A percentile compares a stretch with the other conserved stretches of the same genome.
These are phyloP conservation scores for Micrasema minimum DNA, from an alignment of 1,140 invertebrate species.

Conservation along the genomic window DNA sequence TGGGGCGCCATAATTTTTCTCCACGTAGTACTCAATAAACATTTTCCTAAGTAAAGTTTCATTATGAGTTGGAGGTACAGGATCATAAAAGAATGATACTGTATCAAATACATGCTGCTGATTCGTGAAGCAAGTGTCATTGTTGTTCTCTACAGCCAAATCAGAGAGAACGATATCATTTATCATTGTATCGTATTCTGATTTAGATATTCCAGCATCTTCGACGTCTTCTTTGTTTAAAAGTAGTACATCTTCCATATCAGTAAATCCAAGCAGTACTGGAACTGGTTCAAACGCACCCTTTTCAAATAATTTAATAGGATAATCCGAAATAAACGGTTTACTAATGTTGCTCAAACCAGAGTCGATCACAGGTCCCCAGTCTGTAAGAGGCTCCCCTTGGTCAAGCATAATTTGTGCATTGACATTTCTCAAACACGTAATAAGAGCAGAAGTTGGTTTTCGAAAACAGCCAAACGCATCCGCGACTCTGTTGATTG, in stretches of 20 bases:
- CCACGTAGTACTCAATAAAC: conserved; percentile 76
- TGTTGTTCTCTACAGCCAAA: conserved; percentile 66
- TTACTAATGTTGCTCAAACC: conserved; percentile 74
- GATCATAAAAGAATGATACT: conserved; percentile 79
- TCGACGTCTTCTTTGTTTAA: conserved; percentile 68
- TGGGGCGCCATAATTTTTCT: conserved; percentile 78
- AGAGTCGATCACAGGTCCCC: conserved; percentile 80
- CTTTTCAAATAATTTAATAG: conserved; percentile 70
- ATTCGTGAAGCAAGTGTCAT: conserved; percentile 73
- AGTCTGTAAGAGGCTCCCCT: conserved; percentile 73
- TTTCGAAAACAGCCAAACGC: conserved; percentile 74
- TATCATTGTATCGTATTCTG: conserved; percentile 72
- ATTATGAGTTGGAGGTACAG: conserved; percentile 71
- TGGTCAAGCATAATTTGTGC: conserved; percentile 69
- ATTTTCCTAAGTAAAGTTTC: conserved; percentile 68
- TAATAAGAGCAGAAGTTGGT: conserved; percentile 72
- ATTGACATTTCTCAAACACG: conserved; percentile 73
- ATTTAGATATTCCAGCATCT: conserved; percentile 64
- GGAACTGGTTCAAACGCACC: conserved; percentile 74
- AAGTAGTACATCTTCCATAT: conserved; percentile 79
- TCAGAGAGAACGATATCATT: conserved; percentile 70
- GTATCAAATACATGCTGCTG: conserved; percentile 77
- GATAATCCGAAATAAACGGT: conserved; percentile 75
- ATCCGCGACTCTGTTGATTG: conserved; percentile 70
- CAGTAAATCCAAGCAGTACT: conserved; percentile 77